Base-by-base conservation (phyloP, 2,797 vertebrate species). In the Strix occidentalis region DNA sequence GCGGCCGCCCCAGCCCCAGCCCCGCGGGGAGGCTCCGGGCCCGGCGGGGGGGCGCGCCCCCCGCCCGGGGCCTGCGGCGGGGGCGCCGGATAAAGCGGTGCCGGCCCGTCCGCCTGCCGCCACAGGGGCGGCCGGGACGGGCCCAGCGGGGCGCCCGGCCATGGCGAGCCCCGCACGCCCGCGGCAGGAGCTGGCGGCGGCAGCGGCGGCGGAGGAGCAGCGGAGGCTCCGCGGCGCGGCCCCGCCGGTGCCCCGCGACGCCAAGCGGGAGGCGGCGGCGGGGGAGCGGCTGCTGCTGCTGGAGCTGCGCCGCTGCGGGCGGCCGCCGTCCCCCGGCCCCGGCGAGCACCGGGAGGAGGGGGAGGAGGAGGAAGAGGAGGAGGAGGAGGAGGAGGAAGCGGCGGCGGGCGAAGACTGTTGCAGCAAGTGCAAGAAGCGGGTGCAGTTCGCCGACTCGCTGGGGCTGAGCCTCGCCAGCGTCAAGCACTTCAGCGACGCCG, bases 401-500 rank as follows among this genome's bases (percentile, higher is more conserved):
- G 79, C 29, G 61, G 26, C 53, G n/a, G 77, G 60, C 16, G 56
- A 86, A 16, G 88, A 21, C 77, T 97, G 96, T 29, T 98, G 98
- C 91, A 96, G 96, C 45, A 96, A 97, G 94, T 98, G 97, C 84
- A 98, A 98, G 92, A 99, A 99, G 97, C 97, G 98, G 53, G 99
- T 99, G 31, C 98, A 98, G 97, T 99, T 99, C 94, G 99, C 99
- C 1, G 99, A 99, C 97, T 96, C 99, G 6, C 70, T 99, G 96
- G 99, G 99, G 8, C 97, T 99, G 90, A 97, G 95, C 87, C 98
- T 99, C 93, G 98, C 98, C 90, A 98, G 98, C 92, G 98, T 99
- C 60, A 99, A 98, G 95, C 99, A 98, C 98, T 99, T 99, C 98
- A 98, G 98, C 97, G 84, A 98, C 14, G 95, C 98, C 12, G 99